Percentiles rank a stretch among this genome's conserved stretches.
Evolutionary conservation across 2,888 invertebrate species (phyloP).

Genomic region (Rotaria magnacalcarata): DNA sequence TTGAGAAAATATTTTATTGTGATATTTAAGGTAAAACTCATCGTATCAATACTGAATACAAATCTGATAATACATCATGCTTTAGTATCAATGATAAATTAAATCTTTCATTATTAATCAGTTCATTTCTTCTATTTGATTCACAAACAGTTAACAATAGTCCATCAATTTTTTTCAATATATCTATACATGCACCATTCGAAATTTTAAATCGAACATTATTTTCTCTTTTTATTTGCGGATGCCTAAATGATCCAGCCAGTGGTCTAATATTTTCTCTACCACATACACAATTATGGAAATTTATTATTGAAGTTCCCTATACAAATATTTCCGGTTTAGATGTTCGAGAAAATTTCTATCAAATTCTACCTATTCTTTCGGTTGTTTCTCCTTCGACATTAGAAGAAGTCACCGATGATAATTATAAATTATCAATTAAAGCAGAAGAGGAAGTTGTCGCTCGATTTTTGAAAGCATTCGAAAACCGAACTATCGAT

Average conservation of each 20-base stretch:
- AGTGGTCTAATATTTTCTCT: not conserved
- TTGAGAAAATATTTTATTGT: no score
- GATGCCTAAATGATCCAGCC: not conserved
- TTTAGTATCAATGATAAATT: conserved; percentile 8
- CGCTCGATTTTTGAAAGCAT: not conserved
- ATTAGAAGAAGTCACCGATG: no score
- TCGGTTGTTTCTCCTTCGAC: no score
- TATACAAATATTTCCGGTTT: not conserved
- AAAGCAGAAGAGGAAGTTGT: not conserved
- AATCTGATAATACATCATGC: not conserved
- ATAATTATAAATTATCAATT: not conserved
- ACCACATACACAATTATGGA: not conserved
- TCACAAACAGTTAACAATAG: not conserved
- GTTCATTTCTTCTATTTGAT: not conserved
- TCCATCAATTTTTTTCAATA: not conserved
- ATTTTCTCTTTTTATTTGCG: not conserved
- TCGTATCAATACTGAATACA: not conserved
- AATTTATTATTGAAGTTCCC: not conserved
- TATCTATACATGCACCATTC: not conserved
- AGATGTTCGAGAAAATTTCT: not conserved
- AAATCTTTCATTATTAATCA: not conserved
- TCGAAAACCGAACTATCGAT: not conserved
- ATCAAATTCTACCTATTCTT: not conserved
- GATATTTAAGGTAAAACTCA: not conserved
- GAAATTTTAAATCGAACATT: not conserved